Percentiles rank a stretch among this genome's conserved stretches.
Conservation (phyloP, 1,140 invertebrate genomes). For the Zaprionus capensis region DNA sequence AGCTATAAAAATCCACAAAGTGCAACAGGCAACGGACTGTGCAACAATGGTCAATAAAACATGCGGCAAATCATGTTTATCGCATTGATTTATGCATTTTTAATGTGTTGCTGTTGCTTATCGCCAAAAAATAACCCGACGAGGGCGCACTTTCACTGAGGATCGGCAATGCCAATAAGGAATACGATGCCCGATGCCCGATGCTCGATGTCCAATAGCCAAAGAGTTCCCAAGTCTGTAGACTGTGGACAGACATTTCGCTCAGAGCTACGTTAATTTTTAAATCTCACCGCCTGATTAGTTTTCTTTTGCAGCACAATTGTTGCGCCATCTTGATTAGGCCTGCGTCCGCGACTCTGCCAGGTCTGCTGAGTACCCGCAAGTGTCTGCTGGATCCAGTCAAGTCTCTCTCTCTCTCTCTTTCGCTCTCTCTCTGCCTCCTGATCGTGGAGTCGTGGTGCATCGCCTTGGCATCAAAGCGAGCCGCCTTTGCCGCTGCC, state of each 20-base stretch:
- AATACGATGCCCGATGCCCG: conserved; percentile 12
- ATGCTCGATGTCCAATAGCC: background rate
- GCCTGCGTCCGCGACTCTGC: conserved; percentile 27
- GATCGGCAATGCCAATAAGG: conserved; percentile 18
- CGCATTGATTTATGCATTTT: conserved; percentile 85
- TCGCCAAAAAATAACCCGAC: conserved; percentile 55
- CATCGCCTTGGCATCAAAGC: conserved; percentile 59
- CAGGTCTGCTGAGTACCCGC: conserved; percentile 6
- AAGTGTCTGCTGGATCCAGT: background rate
- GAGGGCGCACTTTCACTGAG: conserved; percentile 68
- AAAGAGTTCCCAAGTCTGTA: background rate
- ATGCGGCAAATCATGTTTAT: conserved; percentile 84
- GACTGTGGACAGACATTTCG: conserved; percentile 14
- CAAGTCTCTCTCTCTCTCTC: conserved; percentile 1
- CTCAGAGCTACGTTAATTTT: conserved; percentile 80
- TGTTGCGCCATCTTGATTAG: conserved; percentile 79
- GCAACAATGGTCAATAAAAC: conserved; percentile 84
- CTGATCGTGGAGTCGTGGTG: conserved; percentile 2
- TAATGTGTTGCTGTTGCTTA: conserved; percentile 84
- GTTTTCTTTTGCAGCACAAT: conserved; percentile 69
- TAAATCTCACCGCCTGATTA: conserved; percentile 84
- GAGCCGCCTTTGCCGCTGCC: conserved; percentile 75
- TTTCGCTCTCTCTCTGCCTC: background rate
- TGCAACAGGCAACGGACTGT: conserved; percentile 17
- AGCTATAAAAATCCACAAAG: conserved; percentile 27